Evolutionary conservation across 1,140 invertebrate species (phyloP).

Genomic region (Arion vulgaris): DNA sequence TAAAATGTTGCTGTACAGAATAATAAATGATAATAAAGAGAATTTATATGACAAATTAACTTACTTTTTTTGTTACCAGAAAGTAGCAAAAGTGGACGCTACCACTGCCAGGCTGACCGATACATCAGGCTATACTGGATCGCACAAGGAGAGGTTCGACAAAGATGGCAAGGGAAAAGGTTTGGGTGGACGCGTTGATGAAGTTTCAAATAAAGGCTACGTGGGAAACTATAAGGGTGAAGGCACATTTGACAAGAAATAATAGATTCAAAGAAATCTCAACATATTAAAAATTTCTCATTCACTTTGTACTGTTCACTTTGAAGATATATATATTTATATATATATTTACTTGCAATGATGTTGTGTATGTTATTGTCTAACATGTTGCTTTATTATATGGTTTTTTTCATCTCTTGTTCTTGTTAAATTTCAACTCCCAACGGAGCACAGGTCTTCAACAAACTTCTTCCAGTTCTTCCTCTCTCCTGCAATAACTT

Average conservation of each 20-base stretch:
- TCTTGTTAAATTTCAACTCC: no score
- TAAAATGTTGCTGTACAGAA: no score
- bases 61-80: constrained; percentile 1
- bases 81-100: constrained; percentile 15
- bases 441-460: no score
- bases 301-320: background rate
- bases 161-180: constrained; percentile 74
- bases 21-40: no score
- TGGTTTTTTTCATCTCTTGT: no score
- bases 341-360: background rate
- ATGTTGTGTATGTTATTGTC: no score
- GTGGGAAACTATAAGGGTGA: constrained; percentile 74
- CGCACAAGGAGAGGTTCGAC: constrained; percentile 76
- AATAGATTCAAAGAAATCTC: constrained; percentile 22
- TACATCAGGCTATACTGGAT: constrained; percentile 73
- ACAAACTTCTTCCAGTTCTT: no score
- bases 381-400: no score
- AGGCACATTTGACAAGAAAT: constrained; percentile 69
- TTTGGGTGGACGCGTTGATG: constrained; percentile 70
- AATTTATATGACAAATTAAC: no score
- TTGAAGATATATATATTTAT: no score
- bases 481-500: no score
- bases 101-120: constrained; percentile 77
- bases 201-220: constrained; percentile 71
- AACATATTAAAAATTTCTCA: background rate